Percentiles rank a stretch among this genome's conserved stretches.
These are phyloP conservation scores for Clarias platycephalus DNA, from an alignment of 2,797 vertebrate species.

Conservation along the genomic window DNA sequence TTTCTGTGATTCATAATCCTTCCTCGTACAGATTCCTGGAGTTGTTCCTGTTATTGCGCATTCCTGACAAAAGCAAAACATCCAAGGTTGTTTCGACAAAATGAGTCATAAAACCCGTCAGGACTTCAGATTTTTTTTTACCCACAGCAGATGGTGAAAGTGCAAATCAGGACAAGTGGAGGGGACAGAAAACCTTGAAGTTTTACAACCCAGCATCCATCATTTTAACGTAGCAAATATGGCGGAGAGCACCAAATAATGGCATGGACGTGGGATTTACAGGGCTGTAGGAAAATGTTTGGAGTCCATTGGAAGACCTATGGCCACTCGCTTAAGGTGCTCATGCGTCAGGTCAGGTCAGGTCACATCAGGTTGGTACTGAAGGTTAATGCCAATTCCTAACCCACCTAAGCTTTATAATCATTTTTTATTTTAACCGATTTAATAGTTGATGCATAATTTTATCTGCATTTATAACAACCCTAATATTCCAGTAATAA, in stretches of 20 bases:
- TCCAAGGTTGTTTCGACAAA: background rate
- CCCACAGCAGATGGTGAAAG: slow-evolving; percentile 20
- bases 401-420: background rate
- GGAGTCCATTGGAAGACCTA: background rate
- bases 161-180: slow-evolving; percentile 26
- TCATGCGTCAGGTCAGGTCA: background rate
- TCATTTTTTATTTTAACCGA: background rate
- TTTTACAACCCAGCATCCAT: slow-evolving; percentile 50
- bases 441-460: background rate
- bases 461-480: background rate
- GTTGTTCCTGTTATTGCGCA: background rate
- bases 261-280: slow-evolving; percentile 35
- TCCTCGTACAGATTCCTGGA: background rate
- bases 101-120: slow-evolving; percentile 7
- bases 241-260: slow-evolving; percentile 47
- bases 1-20: background rate
- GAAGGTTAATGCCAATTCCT: background rate
- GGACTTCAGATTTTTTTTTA: background rate
- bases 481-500: too few relatives aligned
- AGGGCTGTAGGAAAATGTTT: slow-evolving; percentile 34
- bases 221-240: slow-evolving; percentile 52
- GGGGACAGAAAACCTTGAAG: slow-evolving; percentile 36
- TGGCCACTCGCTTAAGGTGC: background rate
- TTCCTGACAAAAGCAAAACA: background rate
- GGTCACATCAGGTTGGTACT: background rate